Percentiles rank a stretch among this genome's conserved stretches.
Evolutionary conservation across 2,113 vertebrate species (phyloP).

Genomic region (Fregata magnificens): DNA sequence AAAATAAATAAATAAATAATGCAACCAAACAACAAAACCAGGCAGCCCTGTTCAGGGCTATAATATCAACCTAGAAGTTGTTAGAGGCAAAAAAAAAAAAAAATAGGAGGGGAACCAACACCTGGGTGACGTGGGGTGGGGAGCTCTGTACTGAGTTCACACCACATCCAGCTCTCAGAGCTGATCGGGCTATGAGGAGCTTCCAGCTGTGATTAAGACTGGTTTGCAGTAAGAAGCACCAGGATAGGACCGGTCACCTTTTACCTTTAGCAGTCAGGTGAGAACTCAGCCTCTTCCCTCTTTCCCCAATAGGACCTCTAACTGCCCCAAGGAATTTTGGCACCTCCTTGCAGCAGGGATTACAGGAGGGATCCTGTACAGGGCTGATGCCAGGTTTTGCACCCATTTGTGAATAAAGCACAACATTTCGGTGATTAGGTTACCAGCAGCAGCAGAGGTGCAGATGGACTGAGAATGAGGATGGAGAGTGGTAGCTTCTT

Average conservation of each 20-base stretch:
- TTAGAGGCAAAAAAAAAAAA: not conserved
- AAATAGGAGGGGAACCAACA: not conserved
- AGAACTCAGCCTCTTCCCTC: not conserved
- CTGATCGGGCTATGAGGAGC: not conserved
- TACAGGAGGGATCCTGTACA: not conserved
- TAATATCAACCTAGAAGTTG: not conserved
- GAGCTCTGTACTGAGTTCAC: not conserved
- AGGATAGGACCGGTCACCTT: not conserved
- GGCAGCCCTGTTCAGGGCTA: not conserved
- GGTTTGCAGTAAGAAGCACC: not conserved
- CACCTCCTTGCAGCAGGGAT: not conserved
- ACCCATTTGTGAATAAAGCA: not conserved
- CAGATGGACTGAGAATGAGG: not conserved
- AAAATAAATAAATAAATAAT: not conserved
- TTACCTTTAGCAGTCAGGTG: not conserved
- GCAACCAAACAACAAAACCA: not conserved
- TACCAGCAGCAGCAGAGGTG: not conserved
- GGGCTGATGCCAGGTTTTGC: not conserved
- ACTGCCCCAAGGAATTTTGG: not conserved
- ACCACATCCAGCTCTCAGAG: not conserved
- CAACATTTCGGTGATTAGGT: not conserved
- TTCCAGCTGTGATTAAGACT: not conserved
- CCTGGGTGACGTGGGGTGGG: accelerated
- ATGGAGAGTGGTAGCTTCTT: not conserved
- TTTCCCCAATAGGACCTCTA: not conserved